Evolutionary conservation across 2,113 vertebrate species (phyloP).

Genomic region (Riparia riparia): DNA sequence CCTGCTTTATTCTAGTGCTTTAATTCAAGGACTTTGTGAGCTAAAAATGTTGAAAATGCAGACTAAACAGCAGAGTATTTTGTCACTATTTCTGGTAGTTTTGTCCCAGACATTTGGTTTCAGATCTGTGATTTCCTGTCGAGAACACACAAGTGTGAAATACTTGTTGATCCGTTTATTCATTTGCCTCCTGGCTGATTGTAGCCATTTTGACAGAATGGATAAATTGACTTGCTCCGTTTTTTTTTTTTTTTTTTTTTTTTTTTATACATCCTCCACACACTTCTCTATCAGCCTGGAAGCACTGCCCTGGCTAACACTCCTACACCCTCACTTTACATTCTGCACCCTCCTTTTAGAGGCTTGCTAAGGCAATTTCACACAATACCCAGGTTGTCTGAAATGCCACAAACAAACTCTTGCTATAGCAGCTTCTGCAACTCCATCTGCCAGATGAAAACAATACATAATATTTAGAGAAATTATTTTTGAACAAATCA

Average conservation of each 20-base stretch:
- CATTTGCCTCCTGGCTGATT: slow-evolving; percentile 69
- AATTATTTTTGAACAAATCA: slow-evolving; percentile 15
- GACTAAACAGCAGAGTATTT: slow-evolving; percentile 65
- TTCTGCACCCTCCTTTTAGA: neutral
- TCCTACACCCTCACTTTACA: neutral
- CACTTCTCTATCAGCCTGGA: neutral
- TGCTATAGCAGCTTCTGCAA: slow-evolving; percentile 11
- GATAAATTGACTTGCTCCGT: slow-evolving; percentile 52
- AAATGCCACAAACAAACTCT: slow-evolving; percentile 6
- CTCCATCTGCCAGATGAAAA: slow-evolving; percentile 47
- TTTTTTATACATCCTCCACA: neutral
- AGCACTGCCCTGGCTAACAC: neutral
- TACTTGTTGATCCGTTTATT: slow-evolving; percentile 71
- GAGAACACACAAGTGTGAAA: slow-evolving; percentile 66
- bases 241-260: neutral
- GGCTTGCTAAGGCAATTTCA: slow-evolving; percentile 1
- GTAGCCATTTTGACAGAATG: slow-evolving; percentile 59
- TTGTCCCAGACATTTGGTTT: slow-evolving; percentile 69
- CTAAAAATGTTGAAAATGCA: slow-evolving; percentile 53
- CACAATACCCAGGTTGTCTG: slow-evolving; percentile 16
- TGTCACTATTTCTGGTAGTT: slow-evolving; percentile 62
- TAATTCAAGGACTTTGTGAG: slow-evolving; percentile 13
- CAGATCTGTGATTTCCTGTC: slow-evolving; percentile 70
- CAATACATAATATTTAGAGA: slow-evolving; percentile 27
- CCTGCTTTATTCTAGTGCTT: neutral